Base-by-base conservation (phyloP, 2,113 vertebrate genomes). In the Muntiacus muntjak region DNA sequence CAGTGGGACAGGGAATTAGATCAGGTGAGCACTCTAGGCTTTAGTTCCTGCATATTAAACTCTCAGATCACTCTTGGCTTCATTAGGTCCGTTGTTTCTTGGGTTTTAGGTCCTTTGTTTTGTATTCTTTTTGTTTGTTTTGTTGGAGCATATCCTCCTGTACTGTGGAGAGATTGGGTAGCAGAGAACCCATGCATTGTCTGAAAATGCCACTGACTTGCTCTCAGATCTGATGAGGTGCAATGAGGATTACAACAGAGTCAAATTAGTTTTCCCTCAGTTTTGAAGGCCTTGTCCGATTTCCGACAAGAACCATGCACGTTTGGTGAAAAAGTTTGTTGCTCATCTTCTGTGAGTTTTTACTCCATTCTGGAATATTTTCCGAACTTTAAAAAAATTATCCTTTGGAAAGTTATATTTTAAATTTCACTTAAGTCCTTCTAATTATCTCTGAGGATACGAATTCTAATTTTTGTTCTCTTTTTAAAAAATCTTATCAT, bases 11-110 rank as follows among this genome's bases (percentile, higher is more conserved):
- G 54, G n/a, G 13, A n/a, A 79, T 87, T 15, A 16, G 36, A 6
- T 13, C 0, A 13, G 45, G 40, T 26, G 76, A 26, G 8, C 21
- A 76, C 15, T n/a, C 21, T 26, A 12, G 40, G 45, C 23, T 78
- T 50, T 7, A 1, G 5, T 17, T 62, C 19, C 23, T 28, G 82
- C 2, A 0, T 2, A 6, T 33, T 36, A 7, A 7, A 17, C 7
- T 76, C 71, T 43, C 7, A 11, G 71, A 7, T 76, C 3, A 23
- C 36, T 76, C 71, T 76, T 43, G 71, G 36, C 71, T 43, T 50
- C 47, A 3, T 50, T 26, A 26, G 71, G 40, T 43, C 36, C 23
- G 0, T 43, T 26, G 71, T 12, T 26, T 7, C 74, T 23, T n/a
- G 76, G 55, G 23, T 5, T 10, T n/a, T 6, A 14, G 5, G 71